Evolutionary conservation across 1,140 invertebrate genomes (phyloP), one percentile per base, ranked within the genome.

Genomic region (Nasonia vitripennis): DNA sequence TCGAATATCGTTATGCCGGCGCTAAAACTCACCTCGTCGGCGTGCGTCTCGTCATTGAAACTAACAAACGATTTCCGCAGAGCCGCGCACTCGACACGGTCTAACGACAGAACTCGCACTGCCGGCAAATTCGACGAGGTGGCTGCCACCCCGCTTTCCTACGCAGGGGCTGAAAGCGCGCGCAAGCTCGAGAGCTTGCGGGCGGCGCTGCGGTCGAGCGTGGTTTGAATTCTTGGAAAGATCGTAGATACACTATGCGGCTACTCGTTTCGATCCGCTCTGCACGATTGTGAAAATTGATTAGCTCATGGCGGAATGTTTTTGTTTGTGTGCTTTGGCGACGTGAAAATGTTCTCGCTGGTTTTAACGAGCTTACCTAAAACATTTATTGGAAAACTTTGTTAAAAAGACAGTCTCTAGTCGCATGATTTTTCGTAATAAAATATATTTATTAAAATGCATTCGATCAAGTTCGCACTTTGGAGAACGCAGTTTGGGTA

Each of bases 1-100:
- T 55, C 2, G 12, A 17, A 55, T 11, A 55, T 55, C 10, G 12
- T 55, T 55, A 27, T 27, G 20, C 51, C 55, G 55, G 55, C 55
- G 4, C 6, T 62, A n/a, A 4, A 82, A 75, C 73, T 48, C 55
- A 83, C 81, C 81, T 83, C 81, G 71, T 34, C 41, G 81, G 10
- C 23, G 41, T 45, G 37, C 27, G 48, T 20, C 71, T 67, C 81
- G 51, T 34, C 81, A 83, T 83, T 45, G 73, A 83, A 83, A 41
- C 73, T 41, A 45, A 41, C 17, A 37, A 83, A 74, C 51, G 34
- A 82, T 20, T 6, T 51, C 20, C 45, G 55, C 55, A 45, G 37
- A 27, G 37, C 10, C 41, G 12, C 41, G 11, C 67, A 12, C 27
- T 67, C 67, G 17, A 48, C 41, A 71, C 41, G 4, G 55, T 3